Conservation (phyloP, 2,113 vertebrate genomes). For the Canis aureus region DNA sequence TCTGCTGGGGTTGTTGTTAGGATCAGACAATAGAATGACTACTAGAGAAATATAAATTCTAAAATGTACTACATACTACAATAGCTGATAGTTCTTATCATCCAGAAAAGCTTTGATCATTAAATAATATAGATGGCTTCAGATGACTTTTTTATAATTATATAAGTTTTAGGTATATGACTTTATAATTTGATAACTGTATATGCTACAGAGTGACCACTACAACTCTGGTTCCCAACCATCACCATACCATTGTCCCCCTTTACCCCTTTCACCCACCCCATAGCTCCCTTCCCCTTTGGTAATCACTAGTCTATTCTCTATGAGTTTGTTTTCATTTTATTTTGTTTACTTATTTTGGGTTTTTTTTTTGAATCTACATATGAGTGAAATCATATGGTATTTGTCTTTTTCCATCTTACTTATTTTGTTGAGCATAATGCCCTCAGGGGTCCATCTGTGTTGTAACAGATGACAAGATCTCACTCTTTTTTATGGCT, state of each 20-base stretch:
- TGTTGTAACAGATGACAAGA: background rate
- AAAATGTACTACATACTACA: background rate
- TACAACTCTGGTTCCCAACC: background rate
- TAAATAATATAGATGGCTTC: conserved; percentile 2
- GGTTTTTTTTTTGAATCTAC: background rate
- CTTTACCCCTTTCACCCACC: background rate
- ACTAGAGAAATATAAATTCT: conserved; percentile 23
- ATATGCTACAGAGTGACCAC: background rate
- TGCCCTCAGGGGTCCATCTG: background rate
- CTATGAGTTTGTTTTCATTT: background rate
- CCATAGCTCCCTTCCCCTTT: background rate
- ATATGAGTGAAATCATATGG: background rate
- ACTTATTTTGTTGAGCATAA: background rate
- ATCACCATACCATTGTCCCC: background rate
- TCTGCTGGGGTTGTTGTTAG: background rate
- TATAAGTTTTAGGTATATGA: background rate
- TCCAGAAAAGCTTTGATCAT: conserved; percentile 14
- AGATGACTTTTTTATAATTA: background rate
- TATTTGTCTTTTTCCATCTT: background rate
- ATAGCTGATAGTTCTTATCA: background rate
- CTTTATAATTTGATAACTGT: background rate
- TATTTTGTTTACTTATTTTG: background rate
- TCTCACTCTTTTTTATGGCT: background rate
- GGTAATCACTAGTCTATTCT: background rate
- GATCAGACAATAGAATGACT: background rate